Base-by-base conservation (phyloP, 2,888 invertebrate species). In the Ornithoptera priamus region DNA sequence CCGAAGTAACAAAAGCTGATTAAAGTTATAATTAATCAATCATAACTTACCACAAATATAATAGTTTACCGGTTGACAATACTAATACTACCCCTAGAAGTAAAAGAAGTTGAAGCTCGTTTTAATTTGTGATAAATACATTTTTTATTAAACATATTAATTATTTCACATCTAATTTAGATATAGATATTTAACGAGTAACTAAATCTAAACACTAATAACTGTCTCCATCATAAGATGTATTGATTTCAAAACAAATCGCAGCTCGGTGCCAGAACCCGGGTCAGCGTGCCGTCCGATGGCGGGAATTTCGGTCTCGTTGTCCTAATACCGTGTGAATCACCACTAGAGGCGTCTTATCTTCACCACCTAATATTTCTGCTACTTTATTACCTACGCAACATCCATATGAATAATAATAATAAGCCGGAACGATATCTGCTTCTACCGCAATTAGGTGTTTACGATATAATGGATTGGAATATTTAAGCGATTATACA, bases 401-500 rank as follows among this genome's bases (percentile, higher is more conserved):
- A 5, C 6, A 18, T n/a, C 53, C 18, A 53, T 18, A 53, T 53
- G 18, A 53, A 53, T 53, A 53, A 18, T 53, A 53, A 46, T 22
- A 62, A 62, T 22, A 18, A 46, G 46, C 3, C 42, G 46, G 12
- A 20, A 17, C 24, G 15, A 22, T 62, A 46, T 62, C 62, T 62
- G 7, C 18, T 36, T 39, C 57, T 57, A 22, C 56, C 17, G 62
- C 62, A 62, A 62, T 67, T 67, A 62, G 53, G 36, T 22, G 57
- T 53, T 53, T 53, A 53, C 53, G 63, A 63, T 30, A 64, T 57
- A 62, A 68, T 68, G 58, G 53, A 67, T 67, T 67, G 20, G 20
- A 46, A 39, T 42, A 62, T 22, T 62, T 30, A 30, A 61, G 17
- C 1, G 36, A 62, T 58, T 36, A 50, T 46, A 62, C 36, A 66